A percentile compares a stretch with the other conserved stretches of the same genome.
Evolutionary conservation across 2,797 vertebrate genomes (phyloP).

Genomic region (Chelidonichthys spinosus): DNA sequence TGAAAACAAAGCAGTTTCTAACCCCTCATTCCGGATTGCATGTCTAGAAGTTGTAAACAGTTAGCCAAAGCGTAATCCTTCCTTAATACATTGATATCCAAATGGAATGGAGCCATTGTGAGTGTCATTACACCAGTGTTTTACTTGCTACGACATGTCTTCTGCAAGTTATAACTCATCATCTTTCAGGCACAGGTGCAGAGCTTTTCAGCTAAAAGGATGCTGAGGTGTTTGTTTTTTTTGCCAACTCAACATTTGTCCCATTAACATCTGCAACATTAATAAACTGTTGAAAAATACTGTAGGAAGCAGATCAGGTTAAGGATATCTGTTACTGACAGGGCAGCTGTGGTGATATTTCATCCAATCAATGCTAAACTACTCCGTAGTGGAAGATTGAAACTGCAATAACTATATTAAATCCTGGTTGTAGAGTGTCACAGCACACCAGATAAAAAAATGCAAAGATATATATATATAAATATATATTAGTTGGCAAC

Average conservation of each 20-base stretch:
- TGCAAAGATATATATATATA: background rate
- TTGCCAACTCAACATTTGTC: constrained; percentile 5
- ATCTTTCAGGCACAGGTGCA: constrained; percentile 4
- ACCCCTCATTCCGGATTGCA: too few species aligned
- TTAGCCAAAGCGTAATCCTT: background rate
- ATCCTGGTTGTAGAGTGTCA: background rate
- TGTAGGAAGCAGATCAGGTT: background rate
- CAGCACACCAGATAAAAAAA: constrained; percentile 16
- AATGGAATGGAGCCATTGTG: background rate
- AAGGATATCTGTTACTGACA: constrained; percentile 2
- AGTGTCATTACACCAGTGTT: background rate
- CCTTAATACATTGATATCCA: background rate
- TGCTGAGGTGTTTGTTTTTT: background rate
- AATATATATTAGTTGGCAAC: constrained; percentile 29
- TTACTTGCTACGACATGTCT: background rate
- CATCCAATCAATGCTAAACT: constrained; percentile 4
- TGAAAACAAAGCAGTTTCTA: background rate
- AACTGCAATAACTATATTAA: background rate
- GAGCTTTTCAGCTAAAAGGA: background rate
- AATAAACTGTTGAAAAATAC: background rate
- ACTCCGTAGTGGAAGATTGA: background rate
- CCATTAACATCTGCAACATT: constrained; percentile 13
- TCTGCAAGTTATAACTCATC: background rate
- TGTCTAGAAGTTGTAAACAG: background rate
- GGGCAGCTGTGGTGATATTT: background rate